Base-by-base conservation (phyloP, 2,113 vertebrate genomes). In the Periophthalmodon schlosseri region DNA sequence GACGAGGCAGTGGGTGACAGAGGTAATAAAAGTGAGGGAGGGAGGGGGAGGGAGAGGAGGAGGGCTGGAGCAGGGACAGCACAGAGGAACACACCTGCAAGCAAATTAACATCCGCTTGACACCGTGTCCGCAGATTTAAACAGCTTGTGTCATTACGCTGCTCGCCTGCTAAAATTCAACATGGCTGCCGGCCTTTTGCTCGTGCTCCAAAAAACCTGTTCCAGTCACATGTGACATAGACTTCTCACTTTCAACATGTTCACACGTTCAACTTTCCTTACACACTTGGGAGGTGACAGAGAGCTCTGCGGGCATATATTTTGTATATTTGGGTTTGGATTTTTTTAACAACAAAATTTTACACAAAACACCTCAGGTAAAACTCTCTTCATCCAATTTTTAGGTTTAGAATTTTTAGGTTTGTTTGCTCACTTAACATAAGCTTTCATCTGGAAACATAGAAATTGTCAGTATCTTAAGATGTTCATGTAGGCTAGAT, bases 21-120 rank as follows among this genome's bases (percentile, higher is more conserved):
- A 56, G 9, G 74, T 78, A 78, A 85, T 90, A 84, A 87, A 87
- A 90, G 78, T 75, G 69, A 67, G 66, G 71, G 73, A 66, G 71
- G 61, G 75, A 28, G 57, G 79, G 20, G 36, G 50, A 54, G 76
- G 70, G 79, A 71, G 74, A 66, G 39, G 70, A 82, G 77, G 33
- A 14, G 13, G 75, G 83, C 76, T 82, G 70, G 78, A 85, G 72
- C 63, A 12, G 78, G 83, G 68, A 86, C 75, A 78, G 86, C 70
- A 65, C 61, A 84, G 63, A 68, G 6, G 74, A 81, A 80, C 89
- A 78, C 78, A 91, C 84, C 89, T 87, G 82, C 79, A 85, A 87
- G 79, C 81, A 84, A 91, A 91, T 89, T 64, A 87, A 79, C 86
- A 72, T 86, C 79, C 67, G 80, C 79, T 73, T 81, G 86, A 88